Evolutionary conservation across 2,888 invertebrate species (phyloP).

Genomic region (Lycocerus yunnanus): DNA sequence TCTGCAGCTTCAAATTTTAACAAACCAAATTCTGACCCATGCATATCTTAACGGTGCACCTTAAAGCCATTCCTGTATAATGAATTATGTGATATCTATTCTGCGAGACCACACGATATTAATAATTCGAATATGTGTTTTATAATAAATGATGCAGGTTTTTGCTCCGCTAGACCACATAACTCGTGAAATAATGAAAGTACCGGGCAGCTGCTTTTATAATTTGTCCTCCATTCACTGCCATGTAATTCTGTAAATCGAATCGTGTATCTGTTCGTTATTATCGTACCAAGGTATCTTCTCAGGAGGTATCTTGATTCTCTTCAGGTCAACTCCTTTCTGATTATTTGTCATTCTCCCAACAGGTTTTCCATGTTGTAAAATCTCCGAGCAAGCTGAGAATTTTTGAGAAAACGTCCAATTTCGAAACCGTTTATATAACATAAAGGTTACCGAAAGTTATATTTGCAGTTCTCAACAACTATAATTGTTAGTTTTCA

Average conservation of each 20-base stretch:
- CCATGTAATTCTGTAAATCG: background rate
- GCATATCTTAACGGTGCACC: no score
- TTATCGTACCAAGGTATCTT: background rate
- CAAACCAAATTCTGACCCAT: no score
- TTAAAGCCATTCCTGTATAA: no score
- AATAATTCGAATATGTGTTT: background rate
- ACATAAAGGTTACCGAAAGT: background rate
- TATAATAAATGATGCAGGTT: background rate
- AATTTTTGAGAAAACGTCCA: background rate
- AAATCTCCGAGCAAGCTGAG: no score
- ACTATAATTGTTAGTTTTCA: background rate
- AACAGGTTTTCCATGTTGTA: no score
- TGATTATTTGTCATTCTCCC: no score
- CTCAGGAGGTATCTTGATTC: background rate
- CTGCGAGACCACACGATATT: background rate
- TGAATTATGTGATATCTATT: background rate
- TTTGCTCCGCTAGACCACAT: background rate
- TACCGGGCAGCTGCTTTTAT: background rate
- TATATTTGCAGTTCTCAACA: background rate
- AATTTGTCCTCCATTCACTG: background rate
- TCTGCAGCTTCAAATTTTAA: no score
- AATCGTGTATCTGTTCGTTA: background rate
- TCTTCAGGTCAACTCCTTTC: background rate
- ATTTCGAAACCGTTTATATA: no score
- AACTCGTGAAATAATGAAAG: background rate